Conservation (phyloP, 2,888 invertebrate genomes). For the Spodoptera picta region DNA sequence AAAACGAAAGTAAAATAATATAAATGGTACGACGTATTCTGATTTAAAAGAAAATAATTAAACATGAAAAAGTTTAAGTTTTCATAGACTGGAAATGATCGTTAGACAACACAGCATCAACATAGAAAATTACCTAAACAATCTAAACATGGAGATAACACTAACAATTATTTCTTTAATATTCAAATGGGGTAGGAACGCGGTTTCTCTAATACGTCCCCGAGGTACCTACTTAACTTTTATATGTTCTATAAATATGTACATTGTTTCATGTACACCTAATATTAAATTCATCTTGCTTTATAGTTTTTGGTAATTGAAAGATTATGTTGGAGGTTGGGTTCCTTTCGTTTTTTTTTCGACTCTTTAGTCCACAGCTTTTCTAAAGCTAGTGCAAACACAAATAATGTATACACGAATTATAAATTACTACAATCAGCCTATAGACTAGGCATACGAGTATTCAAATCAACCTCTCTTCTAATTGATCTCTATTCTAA, state of each 20-base stretch:
- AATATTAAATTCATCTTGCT: conserved; percentile 7
- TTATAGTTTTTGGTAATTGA: not conserved
- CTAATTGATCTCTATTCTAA: too few species aligned
- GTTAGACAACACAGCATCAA: conserved; percentile 17
- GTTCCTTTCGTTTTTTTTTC: too few species aligned
- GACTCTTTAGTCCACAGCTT: too few species aligned
- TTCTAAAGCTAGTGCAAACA: too few species aligned
- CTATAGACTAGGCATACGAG: too few species aligned
- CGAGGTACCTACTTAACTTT: conserved; percentile 49
- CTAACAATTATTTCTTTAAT: conserved; percentile 60
- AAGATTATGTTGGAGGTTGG: not conserved
- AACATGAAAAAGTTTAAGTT: conserved; percentile 56
- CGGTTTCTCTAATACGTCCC: conserved; percentile 30
- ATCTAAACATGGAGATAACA: conserved; percentile 54
- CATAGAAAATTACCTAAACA: conserved; percentile 32
- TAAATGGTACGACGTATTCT: too few species aligned
- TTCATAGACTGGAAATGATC: conserved; percentile 27
- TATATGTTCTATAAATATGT: conserved; percentile 48
- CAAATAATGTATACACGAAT: too few species aligned
- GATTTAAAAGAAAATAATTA: too few species aligned
- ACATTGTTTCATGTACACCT: conserved; percentile 17
- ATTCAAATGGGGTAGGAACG: conserved; percentile 56
- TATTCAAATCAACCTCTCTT: too few species aligned
- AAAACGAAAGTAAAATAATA: too few species aligned
- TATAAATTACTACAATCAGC: too few species aligned